Conservation (phyloP, 2,888 invertebrate genomes). For the Nymphalis polychloros region DNA sequence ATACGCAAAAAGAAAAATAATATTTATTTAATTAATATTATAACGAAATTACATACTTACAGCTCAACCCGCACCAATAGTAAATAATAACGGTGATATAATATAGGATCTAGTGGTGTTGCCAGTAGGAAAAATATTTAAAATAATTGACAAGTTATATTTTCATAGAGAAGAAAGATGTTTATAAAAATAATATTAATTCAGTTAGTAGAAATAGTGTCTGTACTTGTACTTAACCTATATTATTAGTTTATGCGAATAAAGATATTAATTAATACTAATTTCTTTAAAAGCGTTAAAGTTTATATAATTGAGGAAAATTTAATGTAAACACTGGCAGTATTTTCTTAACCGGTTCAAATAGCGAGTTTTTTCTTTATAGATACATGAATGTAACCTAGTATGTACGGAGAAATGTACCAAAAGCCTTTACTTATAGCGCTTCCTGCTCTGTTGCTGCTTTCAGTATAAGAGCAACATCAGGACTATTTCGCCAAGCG, state of each 20-base stretch:
- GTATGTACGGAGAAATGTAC: background rate
- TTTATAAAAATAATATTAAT: constrained; percentile 30
- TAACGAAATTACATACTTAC: constrained; percentile 4
- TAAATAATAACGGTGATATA: constrained; percentile 20
- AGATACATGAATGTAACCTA: background rate
- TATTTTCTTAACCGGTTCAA: background rate
- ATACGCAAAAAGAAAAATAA: background rate
- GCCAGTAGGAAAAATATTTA: constrained; percentile 24
- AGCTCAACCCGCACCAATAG: constrained; percentile 27
- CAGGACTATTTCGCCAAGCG: background rate
- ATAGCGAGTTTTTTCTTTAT: background rate
- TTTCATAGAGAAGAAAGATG: constrained; percentile 36
- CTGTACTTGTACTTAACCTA: constrained; percentile 1
- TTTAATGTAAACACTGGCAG: background rate
- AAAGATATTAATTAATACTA: background rate
- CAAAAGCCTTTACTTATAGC: background rate
- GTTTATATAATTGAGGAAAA: background rate
- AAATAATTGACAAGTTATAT: constrained; percentile 35
- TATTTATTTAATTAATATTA: constrained; percentile 4
- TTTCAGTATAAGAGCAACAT: background rate
- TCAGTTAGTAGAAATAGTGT: constrained; percentile 18
- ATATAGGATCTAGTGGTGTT: constrained; percentile 22
- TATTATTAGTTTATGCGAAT: constrained; percentile 11
- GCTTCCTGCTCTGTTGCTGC: constrained; percentile 5
- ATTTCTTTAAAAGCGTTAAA: background rate